Base-by-base conservation (phyloP, 2,113 vertebrate species). In the Microcebus murinus region DNA sequence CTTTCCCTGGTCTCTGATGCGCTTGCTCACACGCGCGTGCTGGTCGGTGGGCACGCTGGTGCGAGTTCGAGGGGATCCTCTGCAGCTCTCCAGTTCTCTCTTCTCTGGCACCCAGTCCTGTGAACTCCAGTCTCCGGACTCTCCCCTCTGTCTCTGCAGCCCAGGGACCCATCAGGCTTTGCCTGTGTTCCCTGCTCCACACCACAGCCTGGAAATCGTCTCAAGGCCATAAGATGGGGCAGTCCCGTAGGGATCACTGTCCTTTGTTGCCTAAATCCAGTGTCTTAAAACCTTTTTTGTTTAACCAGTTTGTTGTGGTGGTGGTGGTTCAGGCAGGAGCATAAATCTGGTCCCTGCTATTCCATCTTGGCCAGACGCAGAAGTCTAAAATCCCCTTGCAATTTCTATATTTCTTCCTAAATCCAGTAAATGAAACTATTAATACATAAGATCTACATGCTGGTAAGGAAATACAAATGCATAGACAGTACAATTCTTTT, bases 401-500 rank as follows among this genome's bases (percentile, higher is more conserved):
- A 52, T 67, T 74, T 87, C 52, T 85, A 0, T 36, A n/a, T 79
- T 73, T 82, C 39, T 85, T 17, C 94, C 63, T 87, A 39, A 94
- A 87, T n/a, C 25, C 34, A 86, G 67, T 36, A 95, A 95, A 74
- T 61, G 55, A 91, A 85, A 52, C 48, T 2, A 57, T 57, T 21
- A 57, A 57, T 57, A 61, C 70, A 25, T 91, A 59, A 93, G 27
- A 82, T 85, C 31, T 91, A 50, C 23, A 76, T 83, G n/a, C 27
- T 87, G 61, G 27, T 42, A 92, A 90, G 36, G 71, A 94, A 95
- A 68, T 11, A 8, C 42, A 31, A 73, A 91, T 91, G 25, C 23
- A 77, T 52, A n/a, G 34, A 48, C 3, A 50, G 36, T 61, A 29
- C 81, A 21, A n/a, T 68, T 77, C 39, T 86, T 81, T 67, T 92